These are phyloP conservation scores for Fopius arisanus DNA, from an alignment of 1,140 invertebrate genomes.

Conservation along the genomic window DNA sequence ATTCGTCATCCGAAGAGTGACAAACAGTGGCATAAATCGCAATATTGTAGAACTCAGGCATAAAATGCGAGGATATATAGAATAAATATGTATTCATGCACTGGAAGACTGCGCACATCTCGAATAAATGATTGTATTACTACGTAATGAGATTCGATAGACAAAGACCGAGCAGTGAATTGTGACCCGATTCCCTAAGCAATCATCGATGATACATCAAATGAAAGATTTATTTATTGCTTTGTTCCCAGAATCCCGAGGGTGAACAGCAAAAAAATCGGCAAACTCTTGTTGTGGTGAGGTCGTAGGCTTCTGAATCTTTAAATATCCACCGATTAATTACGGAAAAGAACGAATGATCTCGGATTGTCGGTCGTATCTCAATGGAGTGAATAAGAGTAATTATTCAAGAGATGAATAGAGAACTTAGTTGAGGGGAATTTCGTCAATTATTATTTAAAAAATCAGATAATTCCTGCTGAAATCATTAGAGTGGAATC, in stretches of 20 bases:
- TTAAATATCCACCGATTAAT: too few relatives aligned
- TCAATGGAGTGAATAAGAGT: too few relatives aligned
- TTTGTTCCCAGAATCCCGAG: not conserved
- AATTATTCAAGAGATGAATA: not conserved
- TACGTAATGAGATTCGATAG: not conserved
- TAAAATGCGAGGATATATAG: not conserved
- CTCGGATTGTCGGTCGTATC: too few relatives aligned
- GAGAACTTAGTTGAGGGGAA: too few relatives aligned
- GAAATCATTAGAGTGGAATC: too few relatives aligned
- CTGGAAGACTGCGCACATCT: too few relatives aligned
- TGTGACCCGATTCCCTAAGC: not conserved
- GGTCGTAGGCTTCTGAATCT: too few relatives aligned
- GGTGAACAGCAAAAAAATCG: not conserved
- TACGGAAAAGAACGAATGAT: too few relatives aligned
- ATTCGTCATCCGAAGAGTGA: not conserved
- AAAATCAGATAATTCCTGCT: too few relatives aligned
- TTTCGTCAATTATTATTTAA: too few relatives aligned
- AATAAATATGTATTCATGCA: not conserved
- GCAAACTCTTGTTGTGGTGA: not conserved
- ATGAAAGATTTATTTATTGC: not conserved
- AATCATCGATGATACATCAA: not conserved
- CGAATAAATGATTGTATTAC: not conserved
- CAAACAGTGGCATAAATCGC: not conserved
- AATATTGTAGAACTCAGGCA: not conserved
- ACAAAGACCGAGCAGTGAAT: not conserved